These are phyloP conservation scores for Contarinia nasturtii DNA, from an alignment of 1,140 invertebrate genomes.

Conservation along the genomic window DNA sequence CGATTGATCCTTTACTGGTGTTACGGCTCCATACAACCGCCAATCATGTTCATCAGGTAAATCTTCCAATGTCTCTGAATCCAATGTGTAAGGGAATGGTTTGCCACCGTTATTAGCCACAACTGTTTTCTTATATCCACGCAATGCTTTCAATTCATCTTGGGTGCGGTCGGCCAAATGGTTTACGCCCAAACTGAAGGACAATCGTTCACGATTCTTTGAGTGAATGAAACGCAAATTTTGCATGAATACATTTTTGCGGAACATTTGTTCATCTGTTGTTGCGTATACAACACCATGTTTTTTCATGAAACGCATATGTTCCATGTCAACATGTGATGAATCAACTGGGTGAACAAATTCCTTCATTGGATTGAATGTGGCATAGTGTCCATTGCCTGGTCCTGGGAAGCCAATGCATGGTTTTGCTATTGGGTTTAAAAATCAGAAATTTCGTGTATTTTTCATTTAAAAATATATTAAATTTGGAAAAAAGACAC, in stretches of 20 bases:
- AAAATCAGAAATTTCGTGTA: neutral
- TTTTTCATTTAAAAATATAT: no score
- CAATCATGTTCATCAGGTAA: slow-evolving; percentile 66
- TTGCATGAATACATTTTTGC: slow-evolving; percentile 70
- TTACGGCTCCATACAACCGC: slow-evolving; percentile 82
- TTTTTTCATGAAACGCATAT: slow-evolving; percentile 51
- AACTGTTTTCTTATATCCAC: slow-evolving; percentile 48
- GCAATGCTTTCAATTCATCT: slow-evolving; percentile 56
- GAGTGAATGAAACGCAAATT: slow-evolving; percentile 77
- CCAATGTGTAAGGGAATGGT: slow-evolving; percentile 49
- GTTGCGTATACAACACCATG: slow-evolving; percentile 52
- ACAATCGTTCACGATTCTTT: slow-evolving; percentile 54
- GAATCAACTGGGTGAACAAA: slow-evolving; percentile 54
- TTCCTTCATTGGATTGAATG: slow-evolving; percentile 87
- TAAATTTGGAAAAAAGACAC: slow-evolving; percentile 4
- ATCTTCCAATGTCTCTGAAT: slow-evolving; percentile 12
- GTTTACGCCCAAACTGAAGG: slow-evolving; percentile 63
- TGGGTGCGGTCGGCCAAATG: slow-evolving; percentile 72
- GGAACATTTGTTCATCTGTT: slow-evolving; percentile 42
- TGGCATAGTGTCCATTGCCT: slow-evolving; percentile 50
- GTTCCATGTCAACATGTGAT: slow-evolving; percentile 55
- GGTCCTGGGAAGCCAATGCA: slow-evolving; percentile 78
- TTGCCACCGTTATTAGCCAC: slow-evolving; percentile 44
- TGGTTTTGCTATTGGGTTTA: slow-evolving; percentile 34
- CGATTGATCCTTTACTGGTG: slow-evolving; percentile 85